Evolutionary conservation across 2,797 vertebrate species (phyloP).

Genomic region (Bufotes viridis): DNA sequence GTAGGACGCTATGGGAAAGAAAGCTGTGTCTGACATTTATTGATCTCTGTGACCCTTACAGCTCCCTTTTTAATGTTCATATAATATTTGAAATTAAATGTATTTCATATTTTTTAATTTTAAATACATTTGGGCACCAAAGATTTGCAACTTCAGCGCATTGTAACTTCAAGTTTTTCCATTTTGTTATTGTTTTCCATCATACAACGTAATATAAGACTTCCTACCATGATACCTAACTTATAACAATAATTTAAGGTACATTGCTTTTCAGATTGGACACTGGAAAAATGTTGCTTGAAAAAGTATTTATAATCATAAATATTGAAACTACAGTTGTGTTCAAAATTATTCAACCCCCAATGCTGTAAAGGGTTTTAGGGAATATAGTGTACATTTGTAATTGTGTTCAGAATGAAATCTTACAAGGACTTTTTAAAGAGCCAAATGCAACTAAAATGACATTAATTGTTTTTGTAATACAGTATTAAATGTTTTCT

Average conservation of each 20-base stretch:
- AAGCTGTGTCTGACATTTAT: background rate
- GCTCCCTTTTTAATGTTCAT: background rate
- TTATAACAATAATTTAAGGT: background rate
- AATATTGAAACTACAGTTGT: no score
- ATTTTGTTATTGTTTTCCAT: slow-evolving; percentile 9
- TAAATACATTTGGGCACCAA: background rate
- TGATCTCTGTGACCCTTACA: background rate
- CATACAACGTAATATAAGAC: background rate
- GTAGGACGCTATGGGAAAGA: slow-evolving; percentile 9
- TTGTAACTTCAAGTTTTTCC: slow-evolving; percentile 2
- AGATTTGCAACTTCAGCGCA: background rate
- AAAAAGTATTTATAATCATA: background rate
- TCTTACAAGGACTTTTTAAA: no score
- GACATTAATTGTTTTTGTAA: no score
- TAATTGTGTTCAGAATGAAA: no score
- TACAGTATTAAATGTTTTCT: no score
- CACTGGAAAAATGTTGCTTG: background rate
- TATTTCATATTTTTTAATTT: background rate
- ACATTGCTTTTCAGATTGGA: background rate
- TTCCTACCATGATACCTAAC: background rate
- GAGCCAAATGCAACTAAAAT: no score
- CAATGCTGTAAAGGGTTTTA: no score
- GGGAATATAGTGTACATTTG: no score
- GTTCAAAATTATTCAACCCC: no score
- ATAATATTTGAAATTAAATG: background rate